Base-by-base conservation (phyloP, 2,888 invertebrate genomes). In the Diarsia mendica region DNA sequence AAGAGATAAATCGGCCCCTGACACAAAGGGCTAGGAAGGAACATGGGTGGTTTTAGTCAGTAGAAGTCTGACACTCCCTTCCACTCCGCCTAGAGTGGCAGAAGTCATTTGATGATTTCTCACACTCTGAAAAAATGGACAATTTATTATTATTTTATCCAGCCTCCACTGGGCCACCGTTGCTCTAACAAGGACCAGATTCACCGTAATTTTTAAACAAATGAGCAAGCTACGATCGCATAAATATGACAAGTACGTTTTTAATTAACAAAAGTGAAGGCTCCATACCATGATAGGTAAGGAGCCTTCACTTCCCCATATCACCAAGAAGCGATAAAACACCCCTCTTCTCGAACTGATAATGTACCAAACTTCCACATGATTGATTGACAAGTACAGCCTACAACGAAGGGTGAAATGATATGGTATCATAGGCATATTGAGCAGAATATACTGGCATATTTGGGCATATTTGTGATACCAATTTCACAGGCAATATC, bases 401-500 rank as follows among this genome's bases (percentile, higher is more conserved):
- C 81, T 64, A 85, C 79, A 84, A 84, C 84, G 82, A 81, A 74
- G 72, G 73, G 75, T 82, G 85, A 85, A 86, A 89, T 87, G 85
- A 85, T 78, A 85, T 88, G 86, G 75, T 79, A 82, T 87, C 85
- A 80, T 78, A 68, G 75, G 67, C 80, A 77, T 83, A 83, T 85
- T 68, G 85, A 64, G 75, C 80, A 61, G 75, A 77, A 76, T 77
- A 82, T 55, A 49, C 61, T 63, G 75, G 48, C 13, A 63, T 79
- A 79, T 69, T 23, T 33, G 58, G 74, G 77, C 67, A 84, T 85
- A 81, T 85, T 81, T 79, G 80, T 83, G 69, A 67, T 83, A 83
- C 87, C 93, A 93, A 93, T 92, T 92, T 93, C 91, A 92, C 92
- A 90, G 91, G 92, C 90, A 91, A 93, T 92, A 92, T 91, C 91